A percentile compares a stretch with the other conserved stretches of the same genome.
Conservation (phyloP, 2,888 invertebrate species). For the Scotopteryx bipunctaria region DNA sequence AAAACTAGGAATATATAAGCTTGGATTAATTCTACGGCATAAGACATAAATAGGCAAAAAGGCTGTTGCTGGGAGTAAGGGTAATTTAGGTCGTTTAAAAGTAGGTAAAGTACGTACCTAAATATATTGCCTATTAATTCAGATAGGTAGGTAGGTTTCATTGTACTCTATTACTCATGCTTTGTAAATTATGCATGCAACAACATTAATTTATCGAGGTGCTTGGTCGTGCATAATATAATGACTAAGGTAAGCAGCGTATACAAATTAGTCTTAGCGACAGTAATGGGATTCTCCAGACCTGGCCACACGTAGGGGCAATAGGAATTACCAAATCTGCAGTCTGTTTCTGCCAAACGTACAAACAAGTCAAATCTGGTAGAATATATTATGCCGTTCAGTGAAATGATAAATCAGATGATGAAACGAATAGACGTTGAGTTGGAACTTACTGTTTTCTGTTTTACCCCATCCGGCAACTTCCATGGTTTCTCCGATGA, state of each 20-base stretch:
- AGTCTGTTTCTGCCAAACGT: conserved; percentile 31
- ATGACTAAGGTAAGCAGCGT: neutral
- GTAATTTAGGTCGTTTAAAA: too few species aligned
- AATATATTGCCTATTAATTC: too few species aligned
- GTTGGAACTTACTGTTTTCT: conserved; percentile 82
- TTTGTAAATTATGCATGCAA: conserved; percentile 5
- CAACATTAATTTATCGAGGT: neutral
- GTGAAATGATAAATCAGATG: neutral
- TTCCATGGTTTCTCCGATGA: conserved; percentile 77
- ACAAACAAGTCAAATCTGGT: conserved; percentile 3
- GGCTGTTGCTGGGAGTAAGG: too few species aligned
- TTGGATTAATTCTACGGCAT: too few species aligned
- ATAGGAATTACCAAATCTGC: conserved; percentile 18
- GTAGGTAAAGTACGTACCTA: too few species aligned
- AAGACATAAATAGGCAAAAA: too few species aligned
- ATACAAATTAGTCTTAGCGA: neutral
- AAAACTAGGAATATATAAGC: too few species aligned
- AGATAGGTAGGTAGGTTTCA: too few species aligned
- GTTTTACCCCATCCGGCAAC: conserved; percentile 91
- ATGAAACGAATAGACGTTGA: too few species aligned
- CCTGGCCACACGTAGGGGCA: conserved; percentile 21
- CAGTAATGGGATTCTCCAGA: conserved; percentile 20
- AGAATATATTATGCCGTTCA: neutral
- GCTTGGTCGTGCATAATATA: too few species aligned
- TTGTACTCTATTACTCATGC: neutral